Conservation (phyloP, 2,797 vertebrate genomes). For the Phrynocephalus vlangalii region DNA sequence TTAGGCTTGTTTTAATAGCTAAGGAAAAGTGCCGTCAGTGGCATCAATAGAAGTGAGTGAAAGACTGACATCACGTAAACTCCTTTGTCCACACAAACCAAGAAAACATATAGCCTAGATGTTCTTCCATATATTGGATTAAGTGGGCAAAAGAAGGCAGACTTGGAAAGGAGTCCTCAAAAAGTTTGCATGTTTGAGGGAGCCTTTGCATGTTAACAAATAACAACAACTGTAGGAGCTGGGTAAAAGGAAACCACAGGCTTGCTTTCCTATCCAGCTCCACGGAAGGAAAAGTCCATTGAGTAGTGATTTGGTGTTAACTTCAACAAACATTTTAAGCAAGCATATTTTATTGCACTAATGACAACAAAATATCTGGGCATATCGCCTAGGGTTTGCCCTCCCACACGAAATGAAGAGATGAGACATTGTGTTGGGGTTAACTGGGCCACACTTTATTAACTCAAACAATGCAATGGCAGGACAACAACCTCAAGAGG, state of each 20-base stretch:
- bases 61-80: slow-evolving; percentile 61
- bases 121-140: slow-evolving; percentile 48
- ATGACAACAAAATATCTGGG: too few relatives aligned
- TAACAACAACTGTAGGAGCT: not conserved
- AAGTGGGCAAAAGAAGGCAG: slow-evolving; percentile 7
- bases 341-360: not conserved
- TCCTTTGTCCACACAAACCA: slow-evolving; percentile 51
- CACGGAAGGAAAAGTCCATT: not conserved
- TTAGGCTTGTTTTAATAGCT: slow-evolving; percentile 55
- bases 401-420: too few relatives aligned
- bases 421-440: too few relatives aligned
- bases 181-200: not conserved
- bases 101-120: slow-evolving; percentile 39
- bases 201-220: not conserved
- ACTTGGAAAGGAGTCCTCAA: not conserved
- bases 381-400: too few relatives aligned
- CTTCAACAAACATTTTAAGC: not conserved
- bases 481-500: too few relatives aligned
- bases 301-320: too few relatives aligned
- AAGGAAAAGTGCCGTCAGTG: slow-evolving; percentile 49
- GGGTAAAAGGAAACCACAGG: not conserved
- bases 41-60: slow-evolving; percentile 40
- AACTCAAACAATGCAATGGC: too few relatives aligned
- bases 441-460: too few relatives aligned
- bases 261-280: not conserved